Evolutionary conservation across 2,113 vertebrate species (phyloP), one percentile per base, ranked within the genome.

Genomic region (Progne subis): DNA sequence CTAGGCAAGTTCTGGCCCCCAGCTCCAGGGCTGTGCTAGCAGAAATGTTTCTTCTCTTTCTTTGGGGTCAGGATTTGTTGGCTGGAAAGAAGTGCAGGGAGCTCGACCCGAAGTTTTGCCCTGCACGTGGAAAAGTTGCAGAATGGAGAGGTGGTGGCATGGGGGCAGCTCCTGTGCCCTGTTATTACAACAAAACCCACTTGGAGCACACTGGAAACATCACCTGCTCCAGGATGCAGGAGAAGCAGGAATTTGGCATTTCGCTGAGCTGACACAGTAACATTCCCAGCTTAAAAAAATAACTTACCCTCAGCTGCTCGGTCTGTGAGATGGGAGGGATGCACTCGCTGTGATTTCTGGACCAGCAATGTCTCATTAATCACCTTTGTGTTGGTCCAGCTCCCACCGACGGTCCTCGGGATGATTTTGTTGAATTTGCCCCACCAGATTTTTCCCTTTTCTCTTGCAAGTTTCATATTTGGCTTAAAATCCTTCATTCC

Each of bases 61-160:
- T 60, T 12, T 1, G 29, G 41, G 69, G 0, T 4, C 7, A 0
- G 1, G n/a, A 7, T 20, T n/a, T 43, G 4, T 4, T 75, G 82
- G 65, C 78, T 11, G 9, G 9, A 2, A 29, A 77, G 50, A 57
- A 82, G 37, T 0, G 4, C 0, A 64, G 79, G 17, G 82, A 93
- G 53, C 32, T 61, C 65, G 92, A 46, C 14, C 61, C 0, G 1
- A 39, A 69, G 67, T 61, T 86, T 14, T 63, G 64, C 64, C 57
- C 50, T 4, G 82, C 53, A 28, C 46, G 5, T 1, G 63, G 92
- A 50, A 39, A 83, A 88, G 37, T 14, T 14, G 55, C 12, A n/a
- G 34, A 6, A 34, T 1, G 20, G 39, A 13, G 75, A 49, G 18
- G 74, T 5, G 6, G 0, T 4, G 78, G 68, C 2, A 8, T 5